Percentiles rank a stretch among this genome's conserved stretches.
Evolutionary conservation across 2,113 vertebrate species (phyloP).

Genomic region (Actenoides hombroni): DNA sequence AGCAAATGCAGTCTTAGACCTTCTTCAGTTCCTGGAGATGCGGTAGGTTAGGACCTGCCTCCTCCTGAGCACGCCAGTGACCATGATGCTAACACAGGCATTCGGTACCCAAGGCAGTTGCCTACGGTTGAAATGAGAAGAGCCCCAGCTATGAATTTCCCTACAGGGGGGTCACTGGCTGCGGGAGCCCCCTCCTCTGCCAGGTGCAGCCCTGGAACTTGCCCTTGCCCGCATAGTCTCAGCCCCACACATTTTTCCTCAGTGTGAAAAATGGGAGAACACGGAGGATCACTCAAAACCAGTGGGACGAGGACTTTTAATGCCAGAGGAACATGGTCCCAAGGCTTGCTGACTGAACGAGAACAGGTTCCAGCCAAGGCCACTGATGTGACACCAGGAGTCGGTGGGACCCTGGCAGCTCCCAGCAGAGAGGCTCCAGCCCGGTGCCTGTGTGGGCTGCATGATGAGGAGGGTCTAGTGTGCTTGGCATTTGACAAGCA

Average conservation of each 20-base stretch:
- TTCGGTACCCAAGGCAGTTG: background rate
- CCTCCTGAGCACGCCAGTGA: rapidly evolving
- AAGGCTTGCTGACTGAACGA: background rate
- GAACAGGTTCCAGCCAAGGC: background rate
- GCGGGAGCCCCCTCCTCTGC: background rate
- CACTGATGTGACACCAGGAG: background rate
- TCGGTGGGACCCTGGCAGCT: background rate
- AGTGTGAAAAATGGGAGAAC: background rate
- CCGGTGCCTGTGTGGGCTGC: background rate
- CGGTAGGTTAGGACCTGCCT: background rate
- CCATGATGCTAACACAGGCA: rapidly evolving
- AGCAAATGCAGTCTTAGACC: too few species aligned
- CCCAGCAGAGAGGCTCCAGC: background rate
- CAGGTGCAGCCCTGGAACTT: background rate
- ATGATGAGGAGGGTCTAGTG: background rate
- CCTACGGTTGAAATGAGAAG: rapidly evolving
- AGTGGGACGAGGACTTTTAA: background rate
- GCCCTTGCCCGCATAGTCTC: background rate
- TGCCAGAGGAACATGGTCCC: background rate
- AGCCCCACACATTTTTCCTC: background rate
- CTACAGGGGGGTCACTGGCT: rapidly evolving
- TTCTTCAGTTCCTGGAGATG: background rate
- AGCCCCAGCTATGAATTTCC: rapidly evolving
- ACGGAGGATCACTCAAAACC: rapidly evolving
- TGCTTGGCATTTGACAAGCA: background rate